A percentile compares a stretch with the other conserved stretches of the same genome.
Evolutionary conservation across 2,113 vertebrate genomes (phyloP).

Genomic region (Zosterops pallidus): DNA sequence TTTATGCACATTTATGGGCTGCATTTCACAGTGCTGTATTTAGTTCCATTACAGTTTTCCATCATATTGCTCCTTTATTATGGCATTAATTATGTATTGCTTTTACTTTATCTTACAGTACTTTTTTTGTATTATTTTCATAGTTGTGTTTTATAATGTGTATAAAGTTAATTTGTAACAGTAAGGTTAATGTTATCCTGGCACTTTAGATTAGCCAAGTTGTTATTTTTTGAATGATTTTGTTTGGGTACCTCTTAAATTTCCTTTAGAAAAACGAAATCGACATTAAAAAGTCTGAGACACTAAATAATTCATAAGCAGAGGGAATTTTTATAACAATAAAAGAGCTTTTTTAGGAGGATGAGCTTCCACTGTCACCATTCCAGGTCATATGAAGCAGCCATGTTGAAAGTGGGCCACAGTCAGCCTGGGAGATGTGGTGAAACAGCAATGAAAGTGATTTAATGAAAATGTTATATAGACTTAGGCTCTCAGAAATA

Average conservation of each 20-base stretch:
- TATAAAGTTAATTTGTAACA: constrained; percentile 56
- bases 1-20: constrained; percentile 71
- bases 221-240: neutral
- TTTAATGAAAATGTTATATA: neutral
- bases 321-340: constrained; percentile 9
- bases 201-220: constrained; percentile 7
- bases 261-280: neutral
- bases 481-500: neutral
- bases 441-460: neutral
- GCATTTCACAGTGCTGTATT: constrained; percentile 57
- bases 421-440: neutral
- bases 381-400: constrained; percentile 10
- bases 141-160: constrained; percentile 51
- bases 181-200: constrained; percentile 14
- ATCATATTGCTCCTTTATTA: constrained; percentile 67
- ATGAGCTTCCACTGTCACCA: neutral
- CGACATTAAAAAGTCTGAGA: neutral
- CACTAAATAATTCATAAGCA: constrained; percentile 19
- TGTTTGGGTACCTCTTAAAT: neutral
- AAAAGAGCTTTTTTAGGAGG: constrained; percentile 10
- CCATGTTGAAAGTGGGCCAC: neutral
- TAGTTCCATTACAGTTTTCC: constrained; percentile 71
- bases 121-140: constrained; percentile 52
- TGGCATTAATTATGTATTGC: constrained; percentile 71
- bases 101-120: constrained; percentile 54